Evolutionary conservation across 2,113 vertebrate species (phyloP).

Genomic region (Paralichthys olivaceus): DNA sequence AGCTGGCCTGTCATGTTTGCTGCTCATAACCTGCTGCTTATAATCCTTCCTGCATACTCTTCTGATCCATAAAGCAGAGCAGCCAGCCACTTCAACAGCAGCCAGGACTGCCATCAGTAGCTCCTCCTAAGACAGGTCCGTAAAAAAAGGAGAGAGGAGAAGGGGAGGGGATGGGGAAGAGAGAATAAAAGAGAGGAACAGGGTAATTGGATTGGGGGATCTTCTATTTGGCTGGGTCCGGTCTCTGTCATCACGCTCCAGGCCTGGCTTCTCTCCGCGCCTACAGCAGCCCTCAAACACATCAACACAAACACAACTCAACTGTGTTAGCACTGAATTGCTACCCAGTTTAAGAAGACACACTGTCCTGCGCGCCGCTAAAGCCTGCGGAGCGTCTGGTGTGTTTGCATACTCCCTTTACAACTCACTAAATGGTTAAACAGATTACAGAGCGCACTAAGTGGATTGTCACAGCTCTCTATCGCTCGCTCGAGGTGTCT

Average conservation of each 20-base stretch:
- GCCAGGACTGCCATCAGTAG: slow-evolving; percentile 63
- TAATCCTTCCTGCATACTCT: slow-evolving; percentile 69
- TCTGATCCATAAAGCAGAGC: slow-evolving; percentile 75
- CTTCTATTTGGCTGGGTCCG: slow-evolving; percentile 83
- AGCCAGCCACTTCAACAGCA: slow-evolving; percentile 73
- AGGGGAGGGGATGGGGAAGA: slow-evolving; percentile 13
- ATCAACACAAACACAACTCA: slow-evolving; percentile 56
- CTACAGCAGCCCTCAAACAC: slow-evolving; percentile 73
- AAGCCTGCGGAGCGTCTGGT: slow-evolving; percentile 41
- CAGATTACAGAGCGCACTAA: slow-evolving; percentile 99
- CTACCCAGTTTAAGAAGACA: slow-evolving; percentile 42
- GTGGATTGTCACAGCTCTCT: slow-evolving; percentile 98
- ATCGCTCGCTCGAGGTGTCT: slow-evolving; percentile 91
- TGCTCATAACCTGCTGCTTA: slow-evolving; percentile 77
- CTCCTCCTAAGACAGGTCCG: slow-evolving; percentile 55
- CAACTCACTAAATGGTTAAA: slow-evolving; percentile 95
- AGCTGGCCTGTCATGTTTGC: slow-evolving; percentile 73
- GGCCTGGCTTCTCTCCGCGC: slow-evolving; percentile 76
- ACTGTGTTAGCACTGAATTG: slow-evolving; percentile 45
- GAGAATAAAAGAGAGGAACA: slow-evolving; percentile 67
- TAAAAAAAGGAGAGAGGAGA: slow-evolving; percentile 32
- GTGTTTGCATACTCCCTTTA: slow-evolving; percentile 87
- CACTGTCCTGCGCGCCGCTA: slow-evolving; percentile 42
- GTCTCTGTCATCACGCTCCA: slow-evolving; percentile 84
- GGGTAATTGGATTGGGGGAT: slow-evolving; percentile 85